Evolutionary conservation across 1,140 invertebrate species (phyloP).

Genomic region (Drosophila eugracilis): DNA sequence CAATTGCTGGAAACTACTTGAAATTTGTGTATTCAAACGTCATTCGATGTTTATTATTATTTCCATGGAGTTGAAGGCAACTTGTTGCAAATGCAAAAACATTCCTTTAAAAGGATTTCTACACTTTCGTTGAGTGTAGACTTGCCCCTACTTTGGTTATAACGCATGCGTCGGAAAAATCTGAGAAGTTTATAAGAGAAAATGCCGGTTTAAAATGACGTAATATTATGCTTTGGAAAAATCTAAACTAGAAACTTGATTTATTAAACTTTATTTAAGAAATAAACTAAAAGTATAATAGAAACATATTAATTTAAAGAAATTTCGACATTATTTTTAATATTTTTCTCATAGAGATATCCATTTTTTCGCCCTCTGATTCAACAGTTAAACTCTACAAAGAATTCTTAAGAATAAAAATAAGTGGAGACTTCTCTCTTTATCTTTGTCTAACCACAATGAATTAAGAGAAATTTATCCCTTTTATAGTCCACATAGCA

Average conservation of each 20-base stretch:
- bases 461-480: background rate
- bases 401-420: too few relatives aligned
- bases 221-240: constrained; percentile 29
- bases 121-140: constrained; percentile 39
- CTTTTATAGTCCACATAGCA: constrained; percentile 26
- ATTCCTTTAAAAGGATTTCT: constrained; percentile 15
- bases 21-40: constrained; percentile 5
- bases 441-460: background rate
- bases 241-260: too few relatives aligned
- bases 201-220: constrained; percentile 69
- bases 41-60: constrained; percentile 11
- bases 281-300: background rate
- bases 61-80: constrained; percentile 36
- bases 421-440: constrained; percentile 33
- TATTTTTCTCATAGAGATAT: background rate
- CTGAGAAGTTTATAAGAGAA: constrained; percentile 50
- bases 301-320: background rate
- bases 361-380: background rate
- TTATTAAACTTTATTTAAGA: background rate
- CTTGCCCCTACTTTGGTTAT: constrained; percentile 25
- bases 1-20: constrained; percentile 14
- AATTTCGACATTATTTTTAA: background rate
- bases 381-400: constrained; percentile 76
- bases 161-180: constrained; percentile 49
- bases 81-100: constrained; percentile 66